These are phyloP conservation scores for Charaxes varanes DNA, from an alignment of 1,140 invertebrate genomes.

Conservation along the genomic window DNA sequence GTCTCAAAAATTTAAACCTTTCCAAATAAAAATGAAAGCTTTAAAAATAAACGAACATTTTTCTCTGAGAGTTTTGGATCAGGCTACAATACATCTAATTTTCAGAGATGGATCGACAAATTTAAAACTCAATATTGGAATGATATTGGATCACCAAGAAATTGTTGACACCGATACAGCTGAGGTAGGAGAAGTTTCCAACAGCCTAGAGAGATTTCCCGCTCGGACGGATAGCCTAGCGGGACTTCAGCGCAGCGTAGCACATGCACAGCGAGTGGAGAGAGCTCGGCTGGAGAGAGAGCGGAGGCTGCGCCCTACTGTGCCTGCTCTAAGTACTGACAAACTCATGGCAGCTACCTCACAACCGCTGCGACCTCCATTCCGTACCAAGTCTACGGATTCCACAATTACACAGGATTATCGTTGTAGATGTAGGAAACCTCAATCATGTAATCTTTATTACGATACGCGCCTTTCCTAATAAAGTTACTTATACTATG, in stretches of 20 bases:
- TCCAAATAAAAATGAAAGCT: slow-evolving; percentile 66
- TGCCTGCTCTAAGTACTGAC: slow-evolving; percentile 36
- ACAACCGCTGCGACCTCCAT: slow-evolving; percentile 30
- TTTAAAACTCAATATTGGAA: slow-evolving; percentile 59
- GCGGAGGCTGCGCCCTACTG: slow-evolving; percentile 25
- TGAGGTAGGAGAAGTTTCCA: slow-evolving; percentile 54
- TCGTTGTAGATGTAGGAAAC: slow-evolving; percentile 35
- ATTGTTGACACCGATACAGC: slow-evolving; percentile 60
- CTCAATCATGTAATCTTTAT: slow-evolving; percentile 31
- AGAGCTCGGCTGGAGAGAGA: slow-evolving; percentile 33
- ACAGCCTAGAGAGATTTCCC: slow-evolving; percentile 46
- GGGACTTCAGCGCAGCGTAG: slow-evolving; percentile 40
- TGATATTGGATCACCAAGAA: slow-evolving; percentile 60
- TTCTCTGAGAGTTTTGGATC: slow-evolving; percentile 59
- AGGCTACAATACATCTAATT: slow-evolving; percentile 55
- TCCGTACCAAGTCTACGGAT: slow-evolving; percentile 24
- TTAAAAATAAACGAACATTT: slow-evolving; percentile 63
- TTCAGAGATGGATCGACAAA: slow-evolving; percentile 52
- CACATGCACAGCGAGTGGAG: slow-evolving; percentile 39
- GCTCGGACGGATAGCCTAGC: slow-evolving; percentile 53
- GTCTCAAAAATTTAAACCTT: slow-evolving; percentile 55
- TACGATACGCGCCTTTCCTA: slow-evolving; percentile 40
- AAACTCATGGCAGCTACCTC: slow-evolving; percentile 30
- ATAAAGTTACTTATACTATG: slow-evolving; percentile 10
- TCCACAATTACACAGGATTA: slow-evolving; percentile 16